phyloP scores from a whole-genome alignment of 2,888 invertebrate species.

The Pseudococcus longispinus region DNA sequence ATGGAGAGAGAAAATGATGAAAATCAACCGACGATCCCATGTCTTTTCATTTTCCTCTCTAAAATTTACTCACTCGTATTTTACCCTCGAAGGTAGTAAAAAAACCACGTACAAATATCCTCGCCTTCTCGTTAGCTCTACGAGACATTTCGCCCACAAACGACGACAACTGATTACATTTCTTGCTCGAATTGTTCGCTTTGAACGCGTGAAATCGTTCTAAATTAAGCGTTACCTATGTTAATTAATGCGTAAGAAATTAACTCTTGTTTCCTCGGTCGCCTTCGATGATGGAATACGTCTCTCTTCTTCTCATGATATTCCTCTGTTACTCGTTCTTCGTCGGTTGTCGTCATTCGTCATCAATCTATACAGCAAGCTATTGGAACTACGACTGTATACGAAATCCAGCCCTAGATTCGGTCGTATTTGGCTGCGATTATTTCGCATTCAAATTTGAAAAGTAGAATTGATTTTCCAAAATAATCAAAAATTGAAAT shows the following conservation, averaged over 20 bases:
- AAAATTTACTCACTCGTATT: too few relatives aligned
- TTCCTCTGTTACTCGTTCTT: background rate
- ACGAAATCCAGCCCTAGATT: too few relatives aligned
- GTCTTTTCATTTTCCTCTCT: too few relatives aligned
- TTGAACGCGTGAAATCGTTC: background rate
- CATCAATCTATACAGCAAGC: background rate
- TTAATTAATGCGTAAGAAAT: background rate
- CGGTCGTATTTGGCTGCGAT: too few relatives aligned
- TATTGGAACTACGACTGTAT: too few relatives aligned
- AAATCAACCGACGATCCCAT: too few relatives aligned
- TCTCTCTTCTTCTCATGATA: background rate
- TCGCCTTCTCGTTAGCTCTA: background rate
- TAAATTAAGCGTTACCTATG: conserved; percentile 1
- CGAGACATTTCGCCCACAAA: background rate
- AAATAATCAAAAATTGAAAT: too few relatives aligned
- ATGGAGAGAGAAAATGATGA: too few relatives aligned
- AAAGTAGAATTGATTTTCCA: too few relatives aligned
- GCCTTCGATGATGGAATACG: background rate
- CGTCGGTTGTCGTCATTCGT: background rate
- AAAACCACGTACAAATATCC: background rate
- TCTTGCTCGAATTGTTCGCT: conserved; percentile 19
- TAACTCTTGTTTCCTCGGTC: background rate
- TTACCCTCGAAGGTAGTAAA: background rate
- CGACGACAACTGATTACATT: conserved; percentile 8
- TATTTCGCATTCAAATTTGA: too few relatives aligned